Evolutionary conservation across 2,113 vertebrate genomes (phyloP).

Genomic region (Panthera tigris): DNA sequence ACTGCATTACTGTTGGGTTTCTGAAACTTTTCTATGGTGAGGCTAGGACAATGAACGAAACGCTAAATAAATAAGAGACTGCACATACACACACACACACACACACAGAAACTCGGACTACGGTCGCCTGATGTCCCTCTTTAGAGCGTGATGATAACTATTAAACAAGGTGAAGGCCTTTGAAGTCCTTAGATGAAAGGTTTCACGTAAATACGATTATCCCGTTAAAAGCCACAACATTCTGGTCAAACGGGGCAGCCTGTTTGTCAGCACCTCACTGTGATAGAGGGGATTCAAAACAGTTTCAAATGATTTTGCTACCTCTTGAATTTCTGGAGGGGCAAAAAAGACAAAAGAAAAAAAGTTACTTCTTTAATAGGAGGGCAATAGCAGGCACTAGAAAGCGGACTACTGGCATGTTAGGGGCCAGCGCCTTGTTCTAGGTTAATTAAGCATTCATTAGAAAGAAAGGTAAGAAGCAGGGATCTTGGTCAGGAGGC

Average conservation of each 20-base stretch:
- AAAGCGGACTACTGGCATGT: neutral
- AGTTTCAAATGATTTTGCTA: neutral
- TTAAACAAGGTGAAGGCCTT: conserved; percentile 17
- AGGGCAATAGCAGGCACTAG: neutral
- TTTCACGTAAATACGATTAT: conserved; percentile 33
- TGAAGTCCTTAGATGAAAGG: conserved; percentile 46
- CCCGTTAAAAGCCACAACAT: neutral
- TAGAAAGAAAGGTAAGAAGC: neutral
- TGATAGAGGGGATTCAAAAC: neutral
- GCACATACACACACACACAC: no score
- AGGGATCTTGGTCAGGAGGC: neutral
- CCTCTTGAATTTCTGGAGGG: conserved; percentile 27
- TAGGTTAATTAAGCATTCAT: neutral
- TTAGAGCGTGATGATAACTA: neutral
- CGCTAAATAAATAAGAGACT: neutral
- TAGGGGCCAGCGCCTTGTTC: neutral
- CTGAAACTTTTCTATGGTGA: neutral
- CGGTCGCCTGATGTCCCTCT: neutral
- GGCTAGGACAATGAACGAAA: conserved; percentile 11
- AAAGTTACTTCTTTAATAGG: neutral
- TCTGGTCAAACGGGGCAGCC: neutral
- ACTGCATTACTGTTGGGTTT: neutral
- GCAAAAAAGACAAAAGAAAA: neutral
- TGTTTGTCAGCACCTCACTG: neutral
- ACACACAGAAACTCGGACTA: neutral